Evolutionary conservation across 1,140 invertebrate genomes (phyloP).

Genomic region (Drosophila ohnishii): DNA sequence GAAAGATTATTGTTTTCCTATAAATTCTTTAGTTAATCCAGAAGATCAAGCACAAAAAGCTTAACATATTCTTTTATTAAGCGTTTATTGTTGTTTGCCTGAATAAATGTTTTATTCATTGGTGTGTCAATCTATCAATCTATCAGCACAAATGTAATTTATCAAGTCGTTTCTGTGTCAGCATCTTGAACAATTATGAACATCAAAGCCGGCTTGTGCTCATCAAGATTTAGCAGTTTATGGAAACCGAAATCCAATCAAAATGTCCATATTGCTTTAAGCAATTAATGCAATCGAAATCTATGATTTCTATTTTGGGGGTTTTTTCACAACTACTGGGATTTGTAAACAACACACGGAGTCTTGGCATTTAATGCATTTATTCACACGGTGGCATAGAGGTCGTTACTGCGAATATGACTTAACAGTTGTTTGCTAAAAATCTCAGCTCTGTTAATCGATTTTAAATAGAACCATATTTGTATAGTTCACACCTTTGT

Average conservation of each 20-base stretch:
- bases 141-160: constrained; percentile 19
- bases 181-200: constrained; percentile 30
- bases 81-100: neutral
- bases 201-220: constrained; percentile 27
- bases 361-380: constrained; percentile 18
- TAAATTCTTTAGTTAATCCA: neutral
- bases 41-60: neutral
- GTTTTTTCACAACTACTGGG: neutral
- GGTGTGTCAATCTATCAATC: constrained; percentile 33
- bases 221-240: constrained; percentile 10
- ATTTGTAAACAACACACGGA: neutral
- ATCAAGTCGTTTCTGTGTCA: constrained; percentile 41
- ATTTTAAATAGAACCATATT: constrained; percentile 67
- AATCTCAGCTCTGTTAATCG: constrained; percentile 44
- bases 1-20: neutral
- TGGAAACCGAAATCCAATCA: constrained; percentile 5
- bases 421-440: constrained; percentile 59
- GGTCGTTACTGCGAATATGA: constrained; percentile 18
- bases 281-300: constrained; percentile 11
- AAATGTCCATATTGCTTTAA: constrained; percentile 7
- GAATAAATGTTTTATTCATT: constrained; percentile 43
- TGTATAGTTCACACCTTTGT: constrained; percentile 55
- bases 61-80: constrained; percentile 1
- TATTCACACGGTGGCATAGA: constrained; percentile 12
- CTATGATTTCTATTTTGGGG: constrained; percentile 22